phyloP scores from a whole-genome alignment of 2,113 vertebrate genomes.

The Misgurnus mizolepis region DNA sequence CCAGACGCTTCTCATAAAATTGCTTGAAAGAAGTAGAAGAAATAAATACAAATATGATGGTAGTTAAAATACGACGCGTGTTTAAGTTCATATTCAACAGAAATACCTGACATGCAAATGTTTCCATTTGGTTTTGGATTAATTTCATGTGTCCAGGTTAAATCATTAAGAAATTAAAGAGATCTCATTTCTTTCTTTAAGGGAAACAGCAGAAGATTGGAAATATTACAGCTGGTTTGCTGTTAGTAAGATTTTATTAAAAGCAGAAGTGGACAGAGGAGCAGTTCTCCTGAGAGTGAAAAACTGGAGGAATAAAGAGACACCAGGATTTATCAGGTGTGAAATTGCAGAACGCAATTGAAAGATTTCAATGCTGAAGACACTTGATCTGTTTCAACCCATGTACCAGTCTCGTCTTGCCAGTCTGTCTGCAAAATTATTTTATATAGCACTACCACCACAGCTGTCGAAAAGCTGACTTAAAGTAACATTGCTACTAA shows the following conservation, averaged over 20 bases:
- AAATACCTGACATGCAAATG: too few species aligned
- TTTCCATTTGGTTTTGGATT: too few species aligned
- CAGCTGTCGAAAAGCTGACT: background rate
- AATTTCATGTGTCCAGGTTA: too few species aligned
- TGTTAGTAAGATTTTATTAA: background rate
- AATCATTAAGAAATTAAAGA: too few species aligned
- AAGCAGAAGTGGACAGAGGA: background rate
- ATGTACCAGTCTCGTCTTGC: background rate
- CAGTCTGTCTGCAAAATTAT: background rate
- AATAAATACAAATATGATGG: too few species aligned
- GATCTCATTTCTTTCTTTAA: too few species aligned
- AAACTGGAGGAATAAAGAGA: background rate
- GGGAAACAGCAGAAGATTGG: background rate
- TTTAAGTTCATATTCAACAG: too few species aligned
- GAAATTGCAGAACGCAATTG: background rate
- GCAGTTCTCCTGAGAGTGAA: background rate
- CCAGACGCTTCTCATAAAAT: too few species aligned
- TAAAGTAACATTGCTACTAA: background rate
- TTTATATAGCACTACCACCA: background rate
- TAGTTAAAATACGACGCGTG: too few species aligned
- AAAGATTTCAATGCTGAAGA: background rate
- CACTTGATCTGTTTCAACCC: background rate
- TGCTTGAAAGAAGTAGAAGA: too few species aligned
- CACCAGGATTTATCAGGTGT: background rate
- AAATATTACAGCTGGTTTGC: background rate